Evolutionary conservation across 2,888 invertebrate species (phyloP).

Genomic region (Philaethria dido): DNA sequence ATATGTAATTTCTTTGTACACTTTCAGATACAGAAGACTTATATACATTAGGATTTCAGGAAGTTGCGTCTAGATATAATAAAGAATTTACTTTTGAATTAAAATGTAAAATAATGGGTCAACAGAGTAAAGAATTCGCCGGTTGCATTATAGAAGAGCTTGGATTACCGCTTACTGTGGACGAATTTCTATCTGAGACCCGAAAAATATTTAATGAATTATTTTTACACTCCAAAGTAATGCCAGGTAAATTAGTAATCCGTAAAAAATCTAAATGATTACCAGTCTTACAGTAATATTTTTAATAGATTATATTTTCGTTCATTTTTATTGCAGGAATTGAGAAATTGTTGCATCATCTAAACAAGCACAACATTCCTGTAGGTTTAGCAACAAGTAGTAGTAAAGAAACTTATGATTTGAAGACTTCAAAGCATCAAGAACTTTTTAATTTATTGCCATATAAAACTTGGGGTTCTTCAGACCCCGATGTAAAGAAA

Average conservation of each 20-base stretch:
- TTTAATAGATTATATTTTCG: neutral
- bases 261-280: slow-evolving; percentile 24
- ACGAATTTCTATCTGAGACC: slow-evolving; percentile 86
- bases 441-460: slow-evolving; percentile 86
- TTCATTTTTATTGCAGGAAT: slow-evolving; percentile 84
- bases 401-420: slow-evolving; percentile 86
- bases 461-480: slow-evolving; percentile 91
- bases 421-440: slow-evolving; percentile 87
- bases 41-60: slow-evolving; percentile 89
- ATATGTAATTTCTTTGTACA: neutral
- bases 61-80: slow-evolving; percentile 86
- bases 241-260: slow-evolving; percentile 85
- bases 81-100: slow-evolving; percentile 91
- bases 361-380: slow-evolving; percentile 88
- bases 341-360: slow-evolving; percentile 88
- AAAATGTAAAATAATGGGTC: slow-evolving; percentile 90
- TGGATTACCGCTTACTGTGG: slow-evolving; percentile 86
- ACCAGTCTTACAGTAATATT: neutral
- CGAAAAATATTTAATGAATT: slow-evolving; percentile 80
- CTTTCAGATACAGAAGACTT: slow-evolving; percentile 91
- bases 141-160: slow-evolving; percentile 83
- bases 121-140: slow-evolving; percentile 85
- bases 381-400: slow-evolving; percentile 95
- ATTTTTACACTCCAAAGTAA: slow-evolving; percentile 85
- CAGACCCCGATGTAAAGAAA: slow-evolving; percentile 91